Evolutionary conservation across 2,888 invertebrate species (phyloP).

Genomic region (Cephonodes hylas): DNA sequence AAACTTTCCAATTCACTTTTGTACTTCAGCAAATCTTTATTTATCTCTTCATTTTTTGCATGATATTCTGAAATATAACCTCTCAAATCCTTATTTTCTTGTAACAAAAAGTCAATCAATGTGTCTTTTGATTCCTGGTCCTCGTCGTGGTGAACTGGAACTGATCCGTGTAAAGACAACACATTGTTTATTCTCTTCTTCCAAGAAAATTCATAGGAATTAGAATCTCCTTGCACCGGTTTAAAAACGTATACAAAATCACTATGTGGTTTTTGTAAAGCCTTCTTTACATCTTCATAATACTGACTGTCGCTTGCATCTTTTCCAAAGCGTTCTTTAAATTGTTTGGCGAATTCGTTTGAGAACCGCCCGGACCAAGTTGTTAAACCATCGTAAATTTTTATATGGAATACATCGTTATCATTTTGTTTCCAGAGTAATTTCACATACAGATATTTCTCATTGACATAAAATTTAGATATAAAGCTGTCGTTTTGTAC

Average conservation of each 20-base stretch:
- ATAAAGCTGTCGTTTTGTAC: conserved; percentile 26
- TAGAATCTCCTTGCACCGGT: conserved; percentile 20
- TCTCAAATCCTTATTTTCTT: conserved; percentile 46
- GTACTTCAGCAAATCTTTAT: conserved; percentile 41
- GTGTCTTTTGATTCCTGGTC: conserved; percentile 34
- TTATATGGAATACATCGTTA: conserved; percentile 49
- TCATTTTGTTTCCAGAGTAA: conserved; percentile 48
- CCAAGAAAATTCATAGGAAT: conserved; percentile 50
- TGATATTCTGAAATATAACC: conserved; percentile 26
- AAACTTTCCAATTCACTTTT: conserved; percentile 52
- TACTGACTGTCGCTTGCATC: conserved; percentile 45
- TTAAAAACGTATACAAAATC: conserved; percentile 41
- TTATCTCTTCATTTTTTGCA: conserved; percentile 31
- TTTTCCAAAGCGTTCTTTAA: conserved; percentile 41
- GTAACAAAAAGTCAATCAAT: conserved; percentile 51
- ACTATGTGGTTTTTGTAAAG: conserved; percentile 29
- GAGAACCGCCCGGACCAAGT: conserved; percentile 58
- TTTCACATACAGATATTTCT: conserved; percentile 42
- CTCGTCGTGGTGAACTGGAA: conserved; percentile 38
- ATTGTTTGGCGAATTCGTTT: conserved; percentile 40
- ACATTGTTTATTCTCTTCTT: conserved; percentile 47
- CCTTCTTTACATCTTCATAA: conserved; percentile 36
- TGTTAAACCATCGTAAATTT: conserved; percentile 44
- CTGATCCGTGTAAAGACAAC: conserved; percentile 45
- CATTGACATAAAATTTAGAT: conserved; percentile 42